Evolutionary conservation across 2,113 vertebrate genomes (phyloP).

Genomic region (Rhegmatorhina hoffmannsi): DNA sequence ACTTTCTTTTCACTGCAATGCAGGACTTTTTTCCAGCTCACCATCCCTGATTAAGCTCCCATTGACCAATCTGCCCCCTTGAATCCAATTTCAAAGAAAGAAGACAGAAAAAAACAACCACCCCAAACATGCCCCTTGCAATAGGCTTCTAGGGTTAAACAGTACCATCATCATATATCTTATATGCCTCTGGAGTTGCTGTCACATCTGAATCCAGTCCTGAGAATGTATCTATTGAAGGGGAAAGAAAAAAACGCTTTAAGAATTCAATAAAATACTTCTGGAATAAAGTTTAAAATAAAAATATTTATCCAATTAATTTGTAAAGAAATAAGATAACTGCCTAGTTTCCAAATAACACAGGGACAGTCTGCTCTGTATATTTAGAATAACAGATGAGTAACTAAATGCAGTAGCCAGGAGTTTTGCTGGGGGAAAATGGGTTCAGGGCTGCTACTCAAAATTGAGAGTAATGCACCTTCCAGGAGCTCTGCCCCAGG

Average conservation of each 20-base stretch:
- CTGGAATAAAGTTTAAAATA: neutral
- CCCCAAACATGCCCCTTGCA: neutral
- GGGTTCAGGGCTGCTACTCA: neutral
- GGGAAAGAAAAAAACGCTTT: conserved; percentile 33
- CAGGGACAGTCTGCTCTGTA: accelerated
- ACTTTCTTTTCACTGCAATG: neutral
- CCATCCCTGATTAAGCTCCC: neutral
- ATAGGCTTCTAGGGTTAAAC: conserved; percentile 25
- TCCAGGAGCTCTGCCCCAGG: neutral
- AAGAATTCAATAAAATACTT: neutral
- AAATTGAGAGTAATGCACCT: neutral
- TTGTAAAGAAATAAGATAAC: neutral
- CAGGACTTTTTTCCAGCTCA: neutral
- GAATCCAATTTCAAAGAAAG: neutral
- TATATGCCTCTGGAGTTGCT: conserved; percentile 74
- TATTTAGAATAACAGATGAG: neutral
- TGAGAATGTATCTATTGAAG: conserved; percentile 82
- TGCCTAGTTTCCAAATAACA: neutral
- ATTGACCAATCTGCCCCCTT: neutral
- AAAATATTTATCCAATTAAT: neutral
- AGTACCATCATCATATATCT: conserved; percentile 84
- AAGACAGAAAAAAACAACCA: neutral
- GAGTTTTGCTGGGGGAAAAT: neutral
- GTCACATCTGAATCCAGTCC: conserved; percentile 80
- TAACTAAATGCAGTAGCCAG: neutral